phyloP scores from a whole-genome alignment of 2,888 invertebrate genomes.

The Callosobruchus maculatus region DNA sequence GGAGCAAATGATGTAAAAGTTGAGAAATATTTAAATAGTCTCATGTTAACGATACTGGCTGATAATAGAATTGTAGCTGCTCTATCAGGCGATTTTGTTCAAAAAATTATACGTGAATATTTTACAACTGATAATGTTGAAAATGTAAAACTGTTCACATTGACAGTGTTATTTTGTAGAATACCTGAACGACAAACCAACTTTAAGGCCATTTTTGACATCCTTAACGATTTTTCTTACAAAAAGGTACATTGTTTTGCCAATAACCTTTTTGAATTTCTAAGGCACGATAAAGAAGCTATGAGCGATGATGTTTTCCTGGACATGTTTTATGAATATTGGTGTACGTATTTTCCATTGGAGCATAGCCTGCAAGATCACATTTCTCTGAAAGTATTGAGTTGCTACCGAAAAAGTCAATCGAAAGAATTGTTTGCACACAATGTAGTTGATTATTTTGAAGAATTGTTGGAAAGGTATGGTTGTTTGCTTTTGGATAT shows the following conservation, averaged over 20 bases:
- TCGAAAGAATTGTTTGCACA: background rate
- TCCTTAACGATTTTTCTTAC: background rate
- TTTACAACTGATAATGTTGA: background rate
- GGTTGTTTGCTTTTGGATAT: background rate
- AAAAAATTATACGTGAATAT: background rate
- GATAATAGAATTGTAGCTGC: slow-evolving; percentile 1
- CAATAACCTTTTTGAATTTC: background rate
- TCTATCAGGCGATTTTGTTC: background rate
- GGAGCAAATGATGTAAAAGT: slow-evolving; percentile 11
- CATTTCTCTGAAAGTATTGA: slow-evolving; percentile 6
- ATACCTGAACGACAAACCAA: slow-evolving; percentile 5
- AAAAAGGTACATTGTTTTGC: background rate
- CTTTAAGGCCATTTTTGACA: slow-evolving; percentile 7
- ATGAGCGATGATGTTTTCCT: background rate
- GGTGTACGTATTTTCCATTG: slow-evolving; percentile 8
- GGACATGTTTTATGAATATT: slow-evolving; percentile 7
- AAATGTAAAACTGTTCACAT: slow-evolving; percentile 4
- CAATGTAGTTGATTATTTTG: slow-evolving; percentile 7
- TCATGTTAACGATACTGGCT: slow-evolving; percentile 3
- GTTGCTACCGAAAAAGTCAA: background rate
- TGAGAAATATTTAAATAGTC: slow-evolving; percentile 1
- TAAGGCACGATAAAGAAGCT: background rate
- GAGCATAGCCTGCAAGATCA: slow-evolving; percentile 4
- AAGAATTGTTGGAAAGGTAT: background rate
- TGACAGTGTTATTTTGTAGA: slow-evolving; percentile 6